Evolutionary conservation across 2,888 invertebrate species (phyloP), one percentile per base, ranked within the genome.

Genomic region (Gortyna flavago): DNA sequence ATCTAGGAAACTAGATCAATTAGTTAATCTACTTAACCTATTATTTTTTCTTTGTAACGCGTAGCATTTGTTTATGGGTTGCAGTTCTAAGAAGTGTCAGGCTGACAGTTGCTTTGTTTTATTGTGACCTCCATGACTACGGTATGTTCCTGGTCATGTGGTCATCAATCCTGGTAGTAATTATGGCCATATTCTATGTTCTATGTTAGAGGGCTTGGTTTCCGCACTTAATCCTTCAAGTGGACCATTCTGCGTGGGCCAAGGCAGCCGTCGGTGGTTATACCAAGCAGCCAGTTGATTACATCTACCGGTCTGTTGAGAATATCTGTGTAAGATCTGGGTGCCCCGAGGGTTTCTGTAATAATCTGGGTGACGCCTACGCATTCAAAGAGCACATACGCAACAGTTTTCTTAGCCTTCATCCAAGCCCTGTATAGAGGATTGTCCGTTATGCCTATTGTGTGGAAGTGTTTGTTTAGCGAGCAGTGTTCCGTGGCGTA

Each of bases 1-100:
- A 75, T 13, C 70, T 48, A 5, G 71, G 54, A 62, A 69, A 81
- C 32, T 81, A 81, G 72, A 57, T 72, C 61, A 68, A 85, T 70
- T 72, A 72, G 59, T 72, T 66, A 72, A 77, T 82, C 25, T 48
- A 82, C 11, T 66, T 61, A 29, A 81, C 21, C 48, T 48, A 48
- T 41, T 41, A 54, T 68, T 38, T 25, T 44, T 29, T 78, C 6
- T 48, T 48, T 57, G 35, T 29, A 57, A 51, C 25, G 38, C 13
- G 59, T 35, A 38, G 2, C 7, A 38, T 57, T 59, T 32, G n/a
- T 32, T 79, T 71, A 65, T 51, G 48, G 48, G 32, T 59, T 69
- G 64, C 48, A 54, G 16, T 65, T 77, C 29, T n/a, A n/a, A 18
- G 29, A 82, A 76, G 16, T 35, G 38, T 35, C 18, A 59, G 4